A percentile compares a stretch with the other conserved stretches of the same genome.
Conservation (phyloP, 2,113 vertebrate genomes). For the Chrysemys picta region DNA sequence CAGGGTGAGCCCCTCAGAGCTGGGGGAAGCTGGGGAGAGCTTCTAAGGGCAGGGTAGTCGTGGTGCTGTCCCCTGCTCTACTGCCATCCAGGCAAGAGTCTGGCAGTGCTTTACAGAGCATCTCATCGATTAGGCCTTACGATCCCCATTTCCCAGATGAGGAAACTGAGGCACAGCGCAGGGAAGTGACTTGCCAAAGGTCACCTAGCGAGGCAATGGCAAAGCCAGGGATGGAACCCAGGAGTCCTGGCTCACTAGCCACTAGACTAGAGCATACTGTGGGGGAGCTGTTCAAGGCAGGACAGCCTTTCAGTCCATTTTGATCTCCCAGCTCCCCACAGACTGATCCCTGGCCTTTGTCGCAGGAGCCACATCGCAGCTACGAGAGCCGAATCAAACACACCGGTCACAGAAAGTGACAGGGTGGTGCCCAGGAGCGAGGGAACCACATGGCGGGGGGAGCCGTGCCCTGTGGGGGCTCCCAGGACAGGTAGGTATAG, state of each 20-base stretch:
- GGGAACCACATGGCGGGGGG: neutral
- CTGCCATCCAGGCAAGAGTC: neutral
- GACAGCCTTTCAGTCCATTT: neutral
- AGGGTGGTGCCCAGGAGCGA: neutral
- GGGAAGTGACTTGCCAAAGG: neutral
- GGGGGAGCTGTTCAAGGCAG: neutral
- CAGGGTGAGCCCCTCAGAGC: too few species aligned
- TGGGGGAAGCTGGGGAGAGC: neutral
- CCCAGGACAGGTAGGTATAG: neutral
- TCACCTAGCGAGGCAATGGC: fast-evolving
- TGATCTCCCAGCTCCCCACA: neutral
- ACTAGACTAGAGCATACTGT: neutral
- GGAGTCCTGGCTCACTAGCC: fast-evolving
- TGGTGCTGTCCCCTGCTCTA: neutral
- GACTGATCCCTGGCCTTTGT: too few species aligned
- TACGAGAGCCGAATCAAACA: too few species aligned
- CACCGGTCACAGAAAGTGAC: too few species aligned
- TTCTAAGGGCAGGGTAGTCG: neutral
- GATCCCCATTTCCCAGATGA: fast-evolving
- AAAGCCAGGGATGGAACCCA: fast-evolving
- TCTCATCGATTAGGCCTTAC: neutral
- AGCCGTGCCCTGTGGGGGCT: neutral
- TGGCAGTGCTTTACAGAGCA: neutral
- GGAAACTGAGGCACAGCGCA: neutral
- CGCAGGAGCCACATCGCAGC: too few species aligned